These are phyloP conservation scores for Rhagoletis zephyria DNA, from an alignment of 1,140 invertebrate species.

Conservation along the genomic window DNA sequence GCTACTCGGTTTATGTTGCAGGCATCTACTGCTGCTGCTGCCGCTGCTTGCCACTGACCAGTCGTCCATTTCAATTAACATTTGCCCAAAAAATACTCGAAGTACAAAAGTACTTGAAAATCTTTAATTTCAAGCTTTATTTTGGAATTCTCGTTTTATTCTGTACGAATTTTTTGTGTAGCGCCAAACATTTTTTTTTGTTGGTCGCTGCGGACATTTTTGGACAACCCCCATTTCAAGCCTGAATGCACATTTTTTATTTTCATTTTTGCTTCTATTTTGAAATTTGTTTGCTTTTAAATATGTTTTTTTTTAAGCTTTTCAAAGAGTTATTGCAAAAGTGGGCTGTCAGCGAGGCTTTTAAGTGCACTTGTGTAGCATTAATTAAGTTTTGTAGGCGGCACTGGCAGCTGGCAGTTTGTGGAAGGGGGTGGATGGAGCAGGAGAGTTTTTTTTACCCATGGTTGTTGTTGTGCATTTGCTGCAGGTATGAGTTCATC, in stretches of 20 bases:
- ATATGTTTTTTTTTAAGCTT: background rate
- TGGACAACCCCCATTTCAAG: conserved; percentile 24
- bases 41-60: background rate
- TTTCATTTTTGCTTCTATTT: conserved; percentile 5
- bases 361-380: conserved; percentile 50
- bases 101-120: conserved; percentile 23
- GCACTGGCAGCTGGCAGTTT: too few relatives aligned
- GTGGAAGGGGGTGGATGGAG: too few relatives aligned
- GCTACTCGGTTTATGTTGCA: background rate
- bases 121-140: background rate
- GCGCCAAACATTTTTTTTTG: background rate
- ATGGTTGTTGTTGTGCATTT: background rate
- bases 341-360: conserved; percentile 42
- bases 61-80: conserved; percentile 35
- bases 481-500: background rate
- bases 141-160: conserved; percentile 4
- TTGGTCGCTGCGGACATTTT: conserved; percentile 10
- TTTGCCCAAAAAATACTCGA: background rate
- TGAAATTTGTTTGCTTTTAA: background rate
- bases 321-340: conserved; percentile 48
- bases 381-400: conserved; percentile 41
- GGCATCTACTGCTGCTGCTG: background rate
- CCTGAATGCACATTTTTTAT: background rate
- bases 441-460: background rate
- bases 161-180: background rate